phyloP scores from a whole-genome alignment of 2,888 invertebrate species.

The Poecilobothrus nobilitatus region DNA sequence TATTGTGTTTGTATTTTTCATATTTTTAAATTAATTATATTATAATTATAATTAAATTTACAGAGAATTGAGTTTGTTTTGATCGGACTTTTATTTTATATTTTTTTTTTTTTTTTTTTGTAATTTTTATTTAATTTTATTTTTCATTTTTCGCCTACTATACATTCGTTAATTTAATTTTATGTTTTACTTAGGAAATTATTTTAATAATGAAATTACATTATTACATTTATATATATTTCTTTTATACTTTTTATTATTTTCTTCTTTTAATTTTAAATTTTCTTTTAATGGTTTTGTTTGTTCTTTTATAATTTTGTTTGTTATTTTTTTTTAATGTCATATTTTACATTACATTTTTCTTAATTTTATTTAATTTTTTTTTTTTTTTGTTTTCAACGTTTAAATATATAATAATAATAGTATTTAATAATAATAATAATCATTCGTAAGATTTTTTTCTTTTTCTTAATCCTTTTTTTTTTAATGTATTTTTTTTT shows the following conservation, averaged over 20 bases:
- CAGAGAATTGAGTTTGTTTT: neutral
- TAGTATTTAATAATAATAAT: neutral
- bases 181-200: neutral
- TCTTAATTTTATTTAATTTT: too few species aligned
- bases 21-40: neutral
- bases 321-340: neutral
- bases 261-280: neutral
- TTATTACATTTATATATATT: neutral
- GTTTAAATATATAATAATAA: neutral
- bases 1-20: neutral
- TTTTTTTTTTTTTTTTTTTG: neutral
- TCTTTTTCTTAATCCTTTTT: neutral
- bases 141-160: constrained; percentile 2
- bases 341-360: neutral
- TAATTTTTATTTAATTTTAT: neutral
- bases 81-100: neutral
- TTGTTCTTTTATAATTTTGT: neutral
- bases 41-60: neutral
- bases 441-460: neutral
- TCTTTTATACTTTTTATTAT: neutral
- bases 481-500: too few species aligned
- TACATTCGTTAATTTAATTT: neutral
- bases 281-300: neutral
- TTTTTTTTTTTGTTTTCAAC: neutral
- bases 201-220: neutral